phyloP scores from a whole-genome alignment of 2,113 vertebrate genomes.

The Pleuronectes platessa region DNA sequence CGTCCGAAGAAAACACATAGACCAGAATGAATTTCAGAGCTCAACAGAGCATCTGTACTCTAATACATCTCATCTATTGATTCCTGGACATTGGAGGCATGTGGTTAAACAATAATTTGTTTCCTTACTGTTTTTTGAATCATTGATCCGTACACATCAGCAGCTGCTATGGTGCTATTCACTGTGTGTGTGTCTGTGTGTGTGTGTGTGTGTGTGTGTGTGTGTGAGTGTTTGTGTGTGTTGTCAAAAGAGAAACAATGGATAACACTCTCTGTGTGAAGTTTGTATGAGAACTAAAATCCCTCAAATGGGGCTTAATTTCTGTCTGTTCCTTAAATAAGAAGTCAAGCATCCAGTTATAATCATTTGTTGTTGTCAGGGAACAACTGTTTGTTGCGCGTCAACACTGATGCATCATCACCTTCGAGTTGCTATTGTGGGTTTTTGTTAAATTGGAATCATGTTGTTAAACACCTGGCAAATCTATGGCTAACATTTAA shows the following conservation, averaged over 20 bases:
- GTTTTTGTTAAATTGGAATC: neutral
- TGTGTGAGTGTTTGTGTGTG: neutral
- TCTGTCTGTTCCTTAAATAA: neutral
- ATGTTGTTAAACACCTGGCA: no score
- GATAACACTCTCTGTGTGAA: neutral
- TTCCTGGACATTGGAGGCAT: conserved; percentile 78
- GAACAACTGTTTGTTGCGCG: neutral
- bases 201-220: no score
- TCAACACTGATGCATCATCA: neutral
- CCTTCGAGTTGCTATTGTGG: neutral
- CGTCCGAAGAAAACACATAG: conserved; percentile 42
- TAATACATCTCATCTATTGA: conserved; percentile 85
- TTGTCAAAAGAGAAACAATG: neutral
- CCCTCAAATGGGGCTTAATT: neutral
- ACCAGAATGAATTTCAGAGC: neutral
- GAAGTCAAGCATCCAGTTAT: neutral
- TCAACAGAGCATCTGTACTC: conserved; percentile 79
- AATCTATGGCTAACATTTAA: neutral
- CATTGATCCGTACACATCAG: conserved; percentile 85
- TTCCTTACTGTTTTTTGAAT: conserved; percentile 78
- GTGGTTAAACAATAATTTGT: conserved; percentile 87
- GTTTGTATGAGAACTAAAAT: neutral
- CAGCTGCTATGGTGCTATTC: conserved; percentile 82
- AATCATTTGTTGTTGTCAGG: neutral
- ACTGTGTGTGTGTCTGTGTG: conserved; percentile 33